phyloP scores from a whole-genome alignment of 1,140 invertebrate species.

The Chironomus striatipennis region DNA sequence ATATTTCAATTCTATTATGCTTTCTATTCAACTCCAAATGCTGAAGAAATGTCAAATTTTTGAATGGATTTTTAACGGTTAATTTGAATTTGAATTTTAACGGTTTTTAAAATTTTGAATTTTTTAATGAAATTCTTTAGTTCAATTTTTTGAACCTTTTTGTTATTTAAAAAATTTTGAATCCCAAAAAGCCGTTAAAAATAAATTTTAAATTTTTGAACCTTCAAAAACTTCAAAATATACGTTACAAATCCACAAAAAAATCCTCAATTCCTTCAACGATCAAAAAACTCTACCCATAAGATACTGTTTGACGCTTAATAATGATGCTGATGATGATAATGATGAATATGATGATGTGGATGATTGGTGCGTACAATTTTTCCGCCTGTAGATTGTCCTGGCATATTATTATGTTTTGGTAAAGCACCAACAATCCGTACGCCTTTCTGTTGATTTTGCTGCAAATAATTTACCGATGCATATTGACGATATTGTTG shows the following conservation, averaged over 20 bases:
- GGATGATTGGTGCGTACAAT: not conserved
- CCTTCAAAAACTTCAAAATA: not conserved
- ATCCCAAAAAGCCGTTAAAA: not conserved
- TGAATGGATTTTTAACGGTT: too few relatives aligned
- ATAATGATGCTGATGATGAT: constrained; percentile 17
- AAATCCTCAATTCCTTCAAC: not conserved
- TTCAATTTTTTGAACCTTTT: not conserved
- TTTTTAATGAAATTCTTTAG: too few relatives aligned
- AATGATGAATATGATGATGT: constrained; percentile 22
- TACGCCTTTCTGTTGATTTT: constrained; percentile 47
- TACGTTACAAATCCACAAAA: not conserved
- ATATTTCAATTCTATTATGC: too few relatives aligned
- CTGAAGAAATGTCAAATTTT: too few relatives aligned
- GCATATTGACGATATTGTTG: constrained; percentile 29
- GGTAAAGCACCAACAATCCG: constrained; percentile 72
- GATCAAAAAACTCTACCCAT: not conserved
- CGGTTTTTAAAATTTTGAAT: too few relatives aligned
- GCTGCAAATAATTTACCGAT: not conserved
- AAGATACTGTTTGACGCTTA: not conserved
- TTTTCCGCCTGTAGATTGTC: not conserved
- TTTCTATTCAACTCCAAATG: too few relatives aligned
- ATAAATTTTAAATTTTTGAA: too few relatives aligned
- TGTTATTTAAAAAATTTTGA: not conserved
- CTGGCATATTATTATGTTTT: constrained; percentile 41
- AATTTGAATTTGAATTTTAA: too few relatives aligned